Evolutionary conservation across 1,140 invertebrate species (phyloP), one percentile per base, ranked within the genome.

Genomic region (Schlechtendalia chinensis): DNA sequence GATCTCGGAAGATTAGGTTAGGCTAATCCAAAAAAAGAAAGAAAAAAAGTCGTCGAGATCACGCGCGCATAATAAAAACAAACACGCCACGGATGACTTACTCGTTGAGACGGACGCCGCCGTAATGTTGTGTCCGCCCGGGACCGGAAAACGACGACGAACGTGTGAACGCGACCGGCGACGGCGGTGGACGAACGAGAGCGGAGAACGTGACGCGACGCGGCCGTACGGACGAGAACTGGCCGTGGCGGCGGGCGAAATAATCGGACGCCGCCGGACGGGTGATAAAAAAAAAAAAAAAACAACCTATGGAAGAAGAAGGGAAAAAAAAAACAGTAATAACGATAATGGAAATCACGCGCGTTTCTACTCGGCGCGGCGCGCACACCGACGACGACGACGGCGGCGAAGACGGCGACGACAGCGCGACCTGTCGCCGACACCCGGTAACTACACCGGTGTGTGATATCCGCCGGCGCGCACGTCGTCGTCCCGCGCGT

Each of bases 261-360:
- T 39, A 39, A 39, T 39, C 32, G 32, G 32, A 45, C 16, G 39
- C 32, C 32, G 32, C 24, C 72, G 14, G 14, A 59, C 74, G 56
- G 54, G 17, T 5, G n/a, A n/a, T n/a, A n/a, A n/a, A n/a, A n/a
- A n/a, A n/a, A n/a, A n/a, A n/a, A n/a, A n/a, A n/a, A n/a, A n/a
- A n/a, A n/a, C n/a, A n/a, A n/a, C n/a, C n/a, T n/a, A 59, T 54
- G 32, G 32, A 77, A 12, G 32, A 59, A 29, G n/a, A 22, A 77
- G 32, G 16, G 32, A 56, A 56, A 54, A 39, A 39, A 39, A 4
- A 39, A 39, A 8, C 8, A 4, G 8, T 24, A 69, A 69, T 50
- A 69, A 59, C 50, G 50, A 27, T 69, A 69, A 69, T 69, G 67
- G 45, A 69, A 67, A 69, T 69, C 67, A n/a, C 67, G 67, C 67